Base-by-base conservation (phyloP, 2,797 vertebrate genomes). In the Sebastes nivosus region DNA sequence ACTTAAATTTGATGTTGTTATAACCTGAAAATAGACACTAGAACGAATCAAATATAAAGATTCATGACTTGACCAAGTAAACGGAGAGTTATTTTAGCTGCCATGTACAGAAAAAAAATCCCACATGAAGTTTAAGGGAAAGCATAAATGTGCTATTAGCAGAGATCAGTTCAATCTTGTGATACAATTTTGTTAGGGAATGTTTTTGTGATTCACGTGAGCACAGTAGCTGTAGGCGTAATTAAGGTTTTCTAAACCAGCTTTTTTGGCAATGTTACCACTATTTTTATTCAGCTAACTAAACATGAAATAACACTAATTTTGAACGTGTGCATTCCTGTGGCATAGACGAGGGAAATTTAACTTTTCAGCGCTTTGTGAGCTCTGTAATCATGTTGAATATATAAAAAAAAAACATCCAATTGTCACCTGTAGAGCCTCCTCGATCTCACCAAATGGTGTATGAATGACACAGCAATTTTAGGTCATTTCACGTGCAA, bases 1-100 rank as follows among this genome's bases (percentile, higher is more conserved):
- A 67, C 38, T 46, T 73, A 22, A 65, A 72, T 74, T 67, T 42
- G 72, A 79, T 75, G 80, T 75, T 82, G 34, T 72, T 70, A 58
- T 46, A 70, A 79, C 38, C 52, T 6, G 20, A 36, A 59, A 82
- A 72, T 74, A 72, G 36, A 59, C 7, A 11, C 9, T 71, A 69
- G 34, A 74, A 57, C 54, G 55, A 78, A 66, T 79, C n/a, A 3
- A 24, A 80, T 81, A 64, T 6, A 11, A n/a, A 64, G 52, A 87
- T 81, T 85, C 60, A 67, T 34, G 67, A 83, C 50, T 54, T 27
- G 57, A 82, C 58, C 57, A 46, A 85, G 71, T 83, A 46, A 78
- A 68, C 20, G 55, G 11, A 25, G 54, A 83, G 75, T 88, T 82
- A 69, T 73, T 69, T 84, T 67, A 85, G 86, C 89, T 90, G 88